phyloP scores from a whole-genome alignment of 2,888 invertebrate genomes.

The Crematogaster levior region DNA sequence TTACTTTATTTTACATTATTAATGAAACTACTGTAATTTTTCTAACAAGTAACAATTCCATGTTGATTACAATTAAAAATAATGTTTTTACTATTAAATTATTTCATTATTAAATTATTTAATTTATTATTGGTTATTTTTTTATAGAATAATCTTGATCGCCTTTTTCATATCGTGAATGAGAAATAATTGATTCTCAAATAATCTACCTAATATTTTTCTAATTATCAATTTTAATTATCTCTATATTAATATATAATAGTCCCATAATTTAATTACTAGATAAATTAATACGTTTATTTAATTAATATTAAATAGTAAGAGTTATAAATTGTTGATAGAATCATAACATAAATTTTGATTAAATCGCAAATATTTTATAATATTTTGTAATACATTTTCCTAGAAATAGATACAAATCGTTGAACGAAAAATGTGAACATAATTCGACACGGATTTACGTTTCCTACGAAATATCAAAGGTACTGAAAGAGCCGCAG shows the following conservation, averaged over 20 bases:
- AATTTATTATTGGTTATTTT: background rate
- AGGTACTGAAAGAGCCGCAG: constrained; percentile 13
- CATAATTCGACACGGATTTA: background rate
- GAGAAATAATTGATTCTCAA: background rate
- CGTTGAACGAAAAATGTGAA: background rate
- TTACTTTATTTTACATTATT: constrained; percentile 1
- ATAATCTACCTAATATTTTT: background rate
- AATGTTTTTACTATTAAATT: too few relatives aligned
- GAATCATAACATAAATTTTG: background rate
- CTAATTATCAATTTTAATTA: background rate
- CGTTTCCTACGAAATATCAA: constrained; percentile 28
- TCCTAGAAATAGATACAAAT: background rate
- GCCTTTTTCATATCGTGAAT: background rate
- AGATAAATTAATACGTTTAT: background rate
- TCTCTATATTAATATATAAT: background rate
- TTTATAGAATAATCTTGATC: background rate
- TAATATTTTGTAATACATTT: background rate
- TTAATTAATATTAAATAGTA: constrained; percentile 1
- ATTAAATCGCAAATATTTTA: background rate
- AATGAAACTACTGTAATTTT: background rate
- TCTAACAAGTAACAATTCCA: background rate
- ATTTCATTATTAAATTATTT: too few relatives aligned
- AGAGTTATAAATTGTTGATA: background rate
- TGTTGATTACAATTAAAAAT: background rate
- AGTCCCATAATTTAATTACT: background rate